Base-by-base conservation (phyloP, 30 jellyfish, hydroid and myxozoan genomes). In the Pseudorhiza aurosa region DNA sequence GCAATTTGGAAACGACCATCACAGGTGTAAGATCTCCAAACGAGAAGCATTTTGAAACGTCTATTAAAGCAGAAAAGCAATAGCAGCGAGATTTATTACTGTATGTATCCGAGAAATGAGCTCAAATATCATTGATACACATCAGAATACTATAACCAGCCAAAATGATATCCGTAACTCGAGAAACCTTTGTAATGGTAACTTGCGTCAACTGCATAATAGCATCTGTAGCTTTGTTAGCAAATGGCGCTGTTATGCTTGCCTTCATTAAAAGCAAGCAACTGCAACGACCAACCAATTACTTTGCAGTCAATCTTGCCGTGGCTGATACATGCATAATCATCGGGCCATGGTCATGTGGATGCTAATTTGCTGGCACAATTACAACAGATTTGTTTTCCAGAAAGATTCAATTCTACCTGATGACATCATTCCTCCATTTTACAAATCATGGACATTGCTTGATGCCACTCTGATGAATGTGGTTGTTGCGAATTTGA, bases 251-350 rank as follows among this genome's bases (percentile, higher is more conserved):
- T 17, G 75, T 73, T 8, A 33, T 73, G 22, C 14, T 47, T 2
- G 86, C 68, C 22, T 73, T 50, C 59, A 21, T 51, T 27, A 73
- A 25, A 30, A 19, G 68, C 86, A 35, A 53, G 42, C 56, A 49
- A 14, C 40, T 73, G 24, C 33, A 46, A 39, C 35, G 36, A 24
- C 75, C 86, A 18, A 25, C 46, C 39, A 73, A 73, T 31, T 73
- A 73, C 64, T 73, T 73, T 30, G 86, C 86, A 5, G 75, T 73
- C 46, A 73, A 73, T 50, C 64, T 73, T 24, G 86, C 86, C 5
- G 36, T 53, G 25, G 55, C 74, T 35, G 86, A 73, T 36, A 73
- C 55, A 29, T 51, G 75, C 86, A 73, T 73, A 28, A 44, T 73
- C 1, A 17, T 73, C 42, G 86, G 86, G 15, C 86, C 86, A 4